phyloP scores from a whole-genome alignment of 23 tunicate genomes.

The Trididemnum nubilum region DNA sequence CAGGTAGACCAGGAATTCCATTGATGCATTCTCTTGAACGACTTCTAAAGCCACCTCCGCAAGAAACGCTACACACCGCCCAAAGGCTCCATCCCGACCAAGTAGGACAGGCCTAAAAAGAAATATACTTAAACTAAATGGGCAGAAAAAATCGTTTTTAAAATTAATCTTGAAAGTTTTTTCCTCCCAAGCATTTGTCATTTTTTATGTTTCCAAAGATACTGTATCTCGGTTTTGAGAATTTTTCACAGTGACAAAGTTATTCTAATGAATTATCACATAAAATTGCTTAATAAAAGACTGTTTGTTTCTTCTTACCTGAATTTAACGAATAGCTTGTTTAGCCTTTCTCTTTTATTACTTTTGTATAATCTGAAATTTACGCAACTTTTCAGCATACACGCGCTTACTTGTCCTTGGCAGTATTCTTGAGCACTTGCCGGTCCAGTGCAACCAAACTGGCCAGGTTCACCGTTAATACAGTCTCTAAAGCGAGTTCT shows the following conservation, averaged over 20 bases:
- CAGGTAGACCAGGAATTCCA: slow-evolving; percentile 62
- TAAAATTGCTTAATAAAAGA: too few relatives aligned
- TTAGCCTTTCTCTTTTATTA: too few relatives aligned
- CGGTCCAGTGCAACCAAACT: slow-evolving; percentile 62
- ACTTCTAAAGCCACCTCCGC: slow-evolving; percentile 58
- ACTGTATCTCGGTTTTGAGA: too few relatives aligned
- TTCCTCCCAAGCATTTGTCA: not conserved
- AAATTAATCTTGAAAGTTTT: not conserved
- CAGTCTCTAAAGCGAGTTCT: slow-evolving; percentile 52
- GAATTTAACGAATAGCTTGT: too few relatives aligned
- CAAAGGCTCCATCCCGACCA: slow-evolving; percentile 77
- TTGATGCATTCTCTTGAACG: slow-evolving; percentile 67
- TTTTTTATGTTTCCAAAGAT: too few relatives aligned
- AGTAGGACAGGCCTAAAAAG: slow-evolving; percentile 63
- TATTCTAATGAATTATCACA: too few relatives aligned
- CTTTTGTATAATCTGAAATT: too few relatives aligned
- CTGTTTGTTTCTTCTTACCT: too few relatives aligned
- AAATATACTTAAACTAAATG: not conserved
- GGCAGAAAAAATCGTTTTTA: not conserved
- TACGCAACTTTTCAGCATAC: too few relatives aligned
- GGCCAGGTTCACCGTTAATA: slow-evolving; percentile 60
- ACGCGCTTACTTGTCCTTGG: slow-evolving; percentile 43
- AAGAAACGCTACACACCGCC: slow-evolving; percentile 63
- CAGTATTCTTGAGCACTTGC: slow-evolving; percentile 28
- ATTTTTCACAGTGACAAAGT: too few relatives aligned